Percentiles rank a stretch among this genome's conserved stretches.
Conservation (phyloP, 2,113 vertebrate species). For the Hyaena hyaena region DNA sequence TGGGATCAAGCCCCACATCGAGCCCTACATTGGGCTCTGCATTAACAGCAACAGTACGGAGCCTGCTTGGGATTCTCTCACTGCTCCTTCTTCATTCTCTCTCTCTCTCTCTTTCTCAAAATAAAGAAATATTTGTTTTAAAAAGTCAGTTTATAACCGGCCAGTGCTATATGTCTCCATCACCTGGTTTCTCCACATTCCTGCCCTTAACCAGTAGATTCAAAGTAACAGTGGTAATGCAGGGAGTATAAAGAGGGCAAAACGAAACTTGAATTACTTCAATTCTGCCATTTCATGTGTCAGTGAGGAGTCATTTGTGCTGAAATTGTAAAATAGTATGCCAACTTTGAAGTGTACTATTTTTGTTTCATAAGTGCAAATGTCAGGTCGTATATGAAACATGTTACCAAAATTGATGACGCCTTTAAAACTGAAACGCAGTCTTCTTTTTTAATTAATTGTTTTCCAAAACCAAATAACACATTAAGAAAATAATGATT, state of each 20-base stretch:
- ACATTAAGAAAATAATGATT: neutral
- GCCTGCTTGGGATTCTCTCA: too few relatives aligned
- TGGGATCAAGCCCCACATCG: too few relatives aligned
- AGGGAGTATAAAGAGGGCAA: neutral
- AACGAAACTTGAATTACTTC: neutral
- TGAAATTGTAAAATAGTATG: neutral
- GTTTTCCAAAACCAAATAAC: neutral
- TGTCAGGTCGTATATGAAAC: neutral
- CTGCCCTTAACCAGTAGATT: neutral
- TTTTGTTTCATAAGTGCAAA: neutral
- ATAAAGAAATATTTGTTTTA: too few relatives aligned
- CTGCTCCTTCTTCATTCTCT: too few relatives aligned
- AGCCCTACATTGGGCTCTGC: too few relatives aligned
- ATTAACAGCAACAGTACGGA: too few relatives aligned
- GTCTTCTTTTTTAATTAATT: neutral
- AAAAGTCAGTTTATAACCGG: neutral
- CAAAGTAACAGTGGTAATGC: neutral
- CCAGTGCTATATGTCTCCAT: neutral
- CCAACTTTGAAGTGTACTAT: neutral
- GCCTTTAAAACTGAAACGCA: neutral
- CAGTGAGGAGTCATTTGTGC: neutral
- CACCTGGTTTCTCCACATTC: neutral
- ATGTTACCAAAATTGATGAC: neutral
- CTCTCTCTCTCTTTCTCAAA: too few relatives aligned
- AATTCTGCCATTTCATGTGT: neutral